A percentile compares a stretch with the other conserved stretches of the same genome.
phyloP scores from a whole-genome alignment of 2,888 invertebrate genomes.

The Ectemnius lituratus region DNA sequence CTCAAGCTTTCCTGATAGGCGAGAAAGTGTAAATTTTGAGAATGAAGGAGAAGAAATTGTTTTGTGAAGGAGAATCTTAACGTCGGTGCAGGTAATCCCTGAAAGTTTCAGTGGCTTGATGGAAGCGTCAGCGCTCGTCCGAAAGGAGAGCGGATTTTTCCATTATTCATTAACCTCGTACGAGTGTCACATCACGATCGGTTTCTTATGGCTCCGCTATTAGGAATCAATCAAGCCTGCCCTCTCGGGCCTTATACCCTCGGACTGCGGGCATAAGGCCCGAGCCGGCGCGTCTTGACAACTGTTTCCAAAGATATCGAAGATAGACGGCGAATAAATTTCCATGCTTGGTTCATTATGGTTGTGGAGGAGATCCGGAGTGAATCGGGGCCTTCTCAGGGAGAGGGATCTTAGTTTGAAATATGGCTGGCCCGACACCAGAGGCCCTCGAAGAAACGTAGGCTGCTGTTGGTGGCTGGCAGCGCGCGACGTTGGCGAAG shows the following conservation, averaged over 20 bases:
- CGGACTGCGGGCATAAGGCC: conserved; percentile 16
- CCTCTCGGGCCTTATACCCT: conserved; percentile 5
- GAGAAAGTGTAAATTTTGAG: neutral
- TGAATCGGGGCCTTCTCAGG: too few relatives aligned
- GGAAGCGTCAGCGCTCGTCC: conserved; percentile 2
- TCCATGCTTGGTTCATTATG: too few relatives aligned
- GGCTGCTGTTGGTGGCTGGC: too few relatives aligned
- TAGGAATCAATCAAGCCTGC: conserved; percentile 56
- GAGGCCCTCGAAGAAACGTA: conserved; percentile 53
- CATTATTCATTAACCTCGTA: conserved; percentile 58
- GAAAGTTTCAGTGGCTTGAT: conserved; percentile 58
- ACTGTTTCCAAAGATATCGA: conserved; percentile 36
- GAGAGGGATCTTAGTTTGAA: conserved; percentile 31
- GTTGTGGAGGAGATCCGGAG: too few relatives aligned
- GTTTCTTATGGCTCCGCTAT: conserved; percentile 56
- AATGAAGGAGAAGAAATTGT: conserved; percentile 5
- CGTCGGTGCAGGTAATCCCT: conserved; percentile 65
- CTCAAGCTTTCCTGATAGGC: too few relatives aligned
- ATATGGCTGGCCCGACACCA: conserved; percentile 57
- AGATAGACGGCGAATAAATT: conserved; percentile 5
- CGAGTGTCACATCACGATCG: conserved; percentile 59
- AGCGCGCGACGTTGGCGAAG: conserved; percentile 52
- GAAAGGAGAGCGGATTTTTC: conserved; percentile 56
- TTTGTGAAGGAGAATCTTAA: conserved; percentile 19
- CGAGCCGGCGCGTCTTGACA: conserved; percentile 33